Percentiles rank a stretch among this genome's conserved stretches.
phyloP scores from a whole-genome alignment of 2,888 invertebrate species.

The Caenorhabditis uteleia region DNA sequence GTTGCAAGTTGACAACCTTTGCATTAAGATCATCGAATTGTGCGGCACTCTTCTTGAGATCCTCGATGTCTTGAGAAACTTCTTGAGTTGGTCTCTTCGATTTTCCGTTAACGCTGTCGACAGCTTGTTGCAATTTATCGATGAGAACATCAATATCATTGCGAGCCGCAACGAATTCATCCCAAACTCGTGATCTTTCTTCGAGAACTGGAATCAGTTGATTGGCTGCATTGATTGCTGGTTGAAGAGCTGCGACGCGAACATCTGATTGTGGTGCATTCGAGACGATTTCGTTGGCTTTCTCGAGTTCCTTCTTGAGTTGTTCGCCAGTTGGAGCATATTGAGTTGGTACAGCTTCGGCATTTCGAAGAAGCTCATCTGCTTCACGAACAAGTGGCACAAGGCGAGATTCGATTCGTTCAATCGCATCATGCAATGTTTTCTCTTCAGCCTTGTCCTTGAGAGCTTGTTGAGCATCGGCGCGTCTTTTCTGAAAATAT shows the following conservation, averaged over 20 bases:
- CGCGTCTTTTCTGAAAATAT: slow-evolving; percentile 24
- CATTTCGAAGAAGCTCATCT: slow-evolving; percentile 21
- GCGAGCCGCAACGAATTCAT: slow-evolving; percentile 44
- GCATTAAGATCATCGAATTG: slow-evolving; percentile 23
- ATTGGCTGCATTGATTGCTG: slow-evolving; percentile 20
- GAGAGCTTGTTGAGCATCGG: slow-evolving; percentile 28
- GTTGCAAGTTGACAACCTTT: slow-evolving; percentile 34
- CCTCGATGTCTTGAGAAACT: slow-evolving; percentile 22
- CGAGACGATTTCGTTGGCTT: slow-evolving; percentile 9
- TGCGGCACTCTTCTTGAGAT: slow-evolving; percentile 9
- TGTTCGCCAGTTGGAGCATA: slow-evolving; percentile 34
- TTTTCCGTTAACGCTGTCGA: slow-evolving; percentile 27
- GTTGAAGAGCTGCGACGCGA: slow-evolving; percentile 8
- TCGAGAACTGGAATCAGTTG: slow-evolving; percentile 29
- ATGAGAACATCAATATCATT: slow-evolving; percentile 40
- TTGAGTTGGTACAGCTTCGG: slow-evolving; percentile 37
- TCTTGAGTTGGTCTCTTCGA: slow-evolving; percentile 12
- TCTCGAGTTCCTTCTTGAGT: slow-evolving; percentile 15
- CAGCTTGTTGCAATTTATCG: slow-evolving; percentile 28
- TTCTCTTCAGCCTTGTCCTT: slow-evolving; percentile 22
- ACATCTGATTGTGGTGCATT: slow-evolving; percentile 6
- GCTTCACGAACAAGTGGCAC: slow-evolving; percentile 30
- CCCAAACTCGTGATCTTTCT: slow-evolving; percentile 29
- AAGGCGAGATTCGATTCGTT: slow-evolving; percentile 21
- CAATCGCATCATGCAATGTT: slow-evolving; percentile 19